Evolutionary conservation across 2,888 invertebrate species (phyloP).

Genomic region (Hymenopus coronatus): DNA sequence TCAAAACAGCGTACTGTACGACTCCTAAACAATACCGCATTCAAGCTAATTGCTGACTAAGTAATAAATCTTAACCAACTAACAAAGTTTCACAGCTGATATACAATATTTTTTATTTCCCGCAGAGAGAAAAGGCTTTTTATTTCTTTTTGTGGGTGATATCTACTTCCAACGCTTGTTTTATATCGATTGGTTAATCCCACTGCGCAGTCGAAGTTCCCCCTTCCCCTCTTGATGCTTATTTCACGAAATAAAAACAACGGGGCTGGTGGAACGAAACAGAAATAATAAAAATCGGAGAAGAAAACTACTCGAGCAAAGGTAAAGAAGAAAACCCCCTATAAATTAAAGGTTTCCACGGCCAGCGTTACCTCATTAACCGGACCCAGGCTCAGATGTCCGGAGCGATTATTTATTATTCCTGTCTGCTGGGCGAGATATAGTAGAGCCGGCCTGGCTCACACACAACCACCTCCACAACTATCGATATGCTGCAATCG

Average conservation of each 20-base stretch:
- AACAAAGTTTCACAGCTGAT: neutral
- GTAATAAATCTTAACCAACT: neutral
- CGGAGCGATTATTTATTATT: slow-evolving; percentile 19
- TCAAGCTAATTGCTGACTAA: neutral
- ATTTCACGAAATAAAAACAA: neutral
- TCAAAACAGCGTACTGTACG: neutral
- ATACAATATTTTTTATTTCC: neutral
- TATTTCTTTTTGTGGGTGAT: neutral
- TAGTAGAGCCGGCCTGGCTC: neutral
- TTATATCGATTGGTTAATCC: slow-evolving; percentile 5
- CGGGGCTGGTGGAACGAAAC: neutral
- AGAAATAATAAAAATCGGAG: slow-evolving; percentile 1
- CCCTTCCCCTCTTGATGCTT: neutral
- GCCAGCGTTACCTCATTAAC: slow-evolving; percentile 22
- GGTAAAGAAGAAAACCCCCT: neutral
- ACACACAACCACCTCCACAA: neutral
- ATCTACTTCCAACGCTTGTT: neutral
- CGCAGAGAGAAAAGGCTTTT: neutral
- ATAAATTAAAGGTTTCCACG: slow-evolving; percentile 14
- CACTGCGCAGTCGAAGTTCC: neutral
- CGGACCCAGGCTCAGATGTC: slow-evolving; percentile 2
- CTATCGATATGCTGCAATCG: neutral
- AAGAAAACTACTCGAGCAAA: neutral
- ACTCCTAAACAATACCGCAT: neutral
- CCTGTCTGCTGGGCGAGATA: slow-evolving; percentile 5